These are phyloP conservation scores for Phengaris arion DNA, from an alignment of 2,888 invertebrate genomes.

Conservation along the genomic window DNA sequence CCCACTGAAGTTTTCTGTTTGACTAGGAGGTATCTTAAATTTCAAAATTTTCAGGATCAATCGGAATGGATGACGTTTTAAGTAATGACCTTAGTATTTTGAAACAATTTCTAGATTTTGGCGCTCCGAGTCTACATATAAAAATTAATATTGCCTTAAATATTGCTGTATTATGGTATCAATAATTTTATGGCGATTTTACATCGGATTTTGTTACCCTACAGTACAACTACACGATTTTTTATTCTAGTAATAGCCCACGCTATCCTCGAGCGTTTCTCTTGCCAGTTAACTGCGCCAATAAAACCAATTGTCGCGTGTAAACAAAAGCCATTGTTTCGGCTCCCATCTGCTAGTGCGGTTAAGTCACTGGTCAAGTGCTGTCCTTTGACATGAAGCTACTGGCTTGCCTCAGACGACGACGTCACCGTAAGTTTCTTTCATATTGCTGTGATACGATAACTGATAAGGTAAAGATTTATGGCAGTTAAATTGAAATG, in stretches of 20 bases:
- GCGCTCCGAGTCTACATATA: too few species aligned
- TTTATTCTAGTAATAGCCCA: background rate
- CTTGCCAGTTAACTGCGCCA: slow-evolving; percentile 43
- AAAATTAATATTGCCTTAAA: too few species aligned
- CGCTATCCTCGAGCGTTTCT: background rate
- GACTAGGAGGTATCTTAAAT: too few species aligned
- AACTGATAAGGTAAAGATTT: background rate
- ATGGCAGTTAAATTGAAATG: background rate
- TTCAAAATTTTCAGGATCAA: too few species aligned
- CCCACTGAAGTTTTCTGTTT: background rate
- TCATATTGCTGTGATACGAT: background rate
- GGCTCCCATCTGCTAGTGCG: slow-evolving; percentile 65
- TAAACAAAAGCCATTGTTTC: slow-evolving; percentile 79
- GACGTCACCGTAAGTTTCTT: slow-evolving; percentile 3
- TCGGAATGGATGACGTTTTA: too few species aligned
- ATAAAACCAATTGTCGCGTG: slow-evolving; percentile 71
- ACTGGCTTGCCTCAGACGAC: slow-evolving; percentile 60
- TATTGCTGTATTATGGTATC: too few species aligned
- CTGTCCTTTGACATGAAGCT: slow-evolving; percentile 68
- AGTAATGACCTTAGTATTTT: too few species aligned
- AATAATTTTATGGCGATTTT: too few species aligned
- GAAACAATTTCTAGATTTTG: too few species aligned
- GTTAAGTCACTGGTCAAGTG: slow-evolving; percentile 62
- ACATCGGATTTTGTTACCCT: too few species aligned
- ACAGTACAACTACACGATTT: too few species aligned